phyloP scores from a whole-genome alignment of 1,140 invertebrate species.

The Drosophila elegans region DNA sequence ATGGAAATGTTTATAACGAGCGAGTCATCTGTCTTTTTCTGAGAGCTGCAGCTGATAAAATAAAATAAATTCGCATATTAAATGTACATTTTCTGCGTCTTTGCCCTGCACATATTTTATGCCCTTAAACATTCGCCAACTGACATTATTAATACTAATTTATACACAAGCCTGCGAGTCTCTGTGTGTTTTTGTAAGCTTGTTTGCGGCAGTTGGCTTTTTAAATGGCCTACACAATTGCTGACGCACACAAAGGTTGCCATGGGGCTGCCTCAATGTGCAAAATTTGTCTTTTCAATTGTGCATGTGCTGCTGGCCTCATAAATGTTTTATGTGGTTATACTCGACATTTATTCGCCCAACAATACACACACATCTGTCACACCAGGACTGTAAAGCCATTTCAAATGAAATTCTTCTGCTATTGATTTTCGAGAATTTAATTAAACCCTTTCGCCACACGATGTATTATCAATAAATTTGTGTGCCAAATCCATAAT shows the following conservation, averaged over 20 bases:
- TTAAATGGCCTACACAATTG: slow-evolving; percentile 64
- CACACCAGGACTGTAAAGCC: slow-evolving; percentile 7
- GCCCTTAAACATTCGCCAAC: slow-evolving; percentile 49
- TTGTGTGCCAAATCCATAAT: slow-evolving; percentile 47
- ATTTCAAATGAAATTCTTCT: slow-evolving; percentile 15
- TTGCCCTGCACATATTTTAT: slow-evolving; percentile 41
- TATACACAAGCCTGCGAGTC: slow-evolving; percentile 34
- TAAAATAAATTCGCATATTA: slow-evolving; percentile 39
- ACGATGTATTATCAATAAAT: slow-evolving; percentile 31
- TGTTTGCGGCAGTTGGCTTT: slow-evolving; percentile 59
- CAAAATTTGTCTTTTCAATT: slow-evolving; percentile 39
- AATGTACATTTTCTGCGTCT: slow-evolving; percentile 32
- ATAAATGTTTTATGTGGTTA: slow-evolving; percentile 48
- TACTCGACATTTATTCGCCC: slow-evolving; percentile 26
- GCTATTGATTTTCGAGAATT: slow-evolving; percentile 41
- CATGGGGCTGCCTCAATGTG: slow-evolving; percentile 11
- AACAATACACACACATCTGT: slow-evolving; percentile 33
- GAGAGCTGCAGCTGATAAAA: slow-evolving; percentile 40
- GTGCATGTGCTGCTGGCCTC: slow-evolving; percentile 12
- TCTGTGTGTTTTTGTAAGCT: slow-evolving; percentile 41
- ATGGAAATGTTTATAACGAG: slow-evolving; percentile 23
- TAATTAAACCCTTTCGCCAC: slow-evolving; percentile 24
- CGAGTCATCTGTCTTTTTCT: neutral
- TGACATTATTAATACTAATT: slow-evolving; percentile 75
- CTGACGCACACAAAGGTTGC: slow-evolving; percentile 37